Evolutionary conservation across 2,888 invertebrate genomes (phyloP).

Genomic region (Lasius fuliginosus): DNA sequence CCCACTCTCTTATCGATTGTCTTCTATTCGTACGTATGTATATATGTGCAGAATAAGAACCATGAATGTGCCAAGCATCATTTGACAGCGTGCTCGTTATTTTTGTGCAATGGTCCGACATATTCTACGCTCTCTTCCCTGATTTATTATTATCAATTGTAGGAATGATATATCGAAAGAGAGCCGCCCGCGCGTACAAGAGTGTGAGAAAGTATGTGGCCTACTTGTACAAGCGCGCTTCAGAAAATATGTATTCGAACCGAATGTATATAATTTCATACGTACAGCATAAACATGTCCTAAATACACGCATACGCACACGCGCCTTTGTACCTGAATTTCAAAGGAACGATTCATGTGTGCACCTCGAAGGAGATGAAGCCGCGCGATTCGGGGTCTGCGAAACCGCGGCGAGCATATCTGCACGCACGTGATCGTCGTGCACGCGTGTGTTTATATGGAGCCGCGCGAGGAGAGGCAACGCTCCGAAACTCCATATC

Average conservation of each 20-base stretch:
- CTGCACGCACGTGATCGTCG: conserved; percentile 39
- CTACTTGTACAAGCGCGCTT: conserved; percentile 27
- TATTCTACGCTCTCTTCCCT: not conserved
- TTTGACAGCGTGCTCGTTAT: not conserved
- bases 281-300: conserved; percentile 28
- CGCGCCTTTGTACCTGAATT: not conserved
- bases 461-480: conserved; percentile 52
- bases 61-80: conserved; percentile 7
- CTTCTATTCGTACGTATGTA: not conserved
- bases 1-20: conserved; percentile 39
- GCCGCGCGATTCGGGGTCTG: conserved; percentile 10
- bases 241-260: conserved; percentile 40
- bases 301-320: conserved; percentile 21
- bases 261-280: conserved; percentile 18
- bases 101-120: not conserved
- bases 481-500: conserved; percentile 62
- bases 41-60: not conserved
- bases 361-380: not conserved
- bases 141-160: conserved; percentile 24
- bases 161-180: conserved; percentile 7
- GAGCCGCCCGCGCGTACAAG: not conserved
- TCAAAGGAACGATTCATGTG: conserved; percentile 16
- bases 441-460: conserved; percentile 48
- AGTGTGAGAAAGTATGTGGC: conserved; percentile 35
- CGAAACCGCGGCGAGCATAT: not conserved